phyloP scores from a whole-genome alignment of 2,888 invertebrate genomes.

The Ischnura elegans region DNA sequence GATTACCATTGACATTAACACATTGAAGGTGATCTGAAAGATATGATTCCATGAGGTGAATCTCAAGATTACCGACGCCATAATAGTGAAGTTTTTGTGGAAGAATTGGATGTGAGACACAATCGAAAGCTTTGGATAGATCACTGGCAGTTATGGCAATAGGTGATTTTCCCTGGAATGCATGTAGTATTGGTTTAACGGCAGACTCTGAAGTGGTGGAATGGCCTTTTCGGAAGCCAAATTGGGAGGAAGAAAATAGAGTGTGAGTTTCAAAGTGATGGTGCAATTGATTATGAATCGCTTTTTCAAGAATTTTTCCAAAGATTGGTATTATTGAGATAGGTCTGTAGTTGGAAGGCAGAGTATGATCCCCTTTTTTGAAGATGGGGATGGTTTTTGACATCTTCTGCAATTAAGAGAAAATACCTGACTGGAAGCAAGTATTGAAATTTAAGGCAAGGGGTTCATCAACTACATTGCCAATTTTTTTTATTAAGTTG shows the following conservation, averaged over 20 bases:
- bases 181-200: background rate
- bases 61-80: background rate
- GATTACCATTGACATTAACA: background rate
- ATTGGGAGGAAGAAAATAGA: background rate
- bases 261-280: background rate
- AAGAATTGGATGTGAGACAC: slow-evolving; percentile 16
- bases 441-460: too few species aligned
- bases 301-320: background rate
- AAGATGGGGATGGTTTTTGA: background rate
- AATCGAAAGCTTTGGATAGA: background rate
- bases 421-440: too few species aligned
- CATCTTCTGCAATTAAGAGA: too few species aligned
- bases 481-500: background rate
- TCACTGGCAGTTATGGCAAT: background rate
- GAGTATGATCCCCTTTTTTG: background rate
- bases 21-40: background rate
- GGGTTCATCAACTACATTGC: too few species aligned
- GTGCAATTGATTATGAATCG: background rate
- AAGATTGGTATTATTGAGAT: too few species aligned
- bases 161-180: background rate
- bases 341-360: background rate
- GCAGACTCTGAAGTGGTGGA: background rate
- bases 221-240: background rate
- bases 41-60: background rate
- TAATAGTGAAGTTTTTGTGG: background rate